Base-by-base conservation (phyloP, 2,797 vertebrate species). In the Mionectes olivaceus region DNA sequence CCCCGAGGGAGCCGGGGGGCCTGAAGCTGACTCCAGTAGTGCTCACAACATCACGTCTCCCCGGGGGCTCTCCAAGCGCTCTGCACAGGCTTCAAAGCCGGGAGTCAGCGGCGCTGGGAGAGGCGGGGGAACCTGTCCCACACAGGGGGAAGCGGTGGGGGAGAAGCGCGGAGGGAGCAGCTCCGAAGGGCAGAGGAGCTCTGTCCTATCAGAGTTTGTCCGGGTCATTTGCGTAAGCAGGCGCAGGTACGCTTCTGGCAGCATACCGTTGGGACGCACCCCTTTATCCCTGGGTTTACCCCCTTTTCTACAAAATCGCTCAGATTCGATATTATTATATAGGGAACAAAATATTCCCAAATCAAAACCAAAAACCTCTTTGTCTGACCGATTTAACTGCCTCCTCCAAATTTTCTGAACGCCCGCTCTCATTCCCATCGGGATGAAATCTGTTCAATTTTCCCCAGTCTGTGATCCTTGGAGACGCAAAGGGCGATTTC, bases 191-290 rank as follows among this genome's bases (percentile, higher is more conserved):
- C 53, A 68, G 27, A 0, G 4, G 19, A 7, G 14, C 10, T 74
- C 65, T 75, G 37, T 21, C 27, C 17, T 44, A 37, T 11, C 53
- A 30, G 23, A 6, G 25, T 67, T 33, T 39, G 25, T 23, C 14
- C 10, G 1, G 13, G 27, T 35, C 17, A 4, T 24, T 53, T 16
- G 13, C 47, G 33, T 22, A 13, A 76, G 37, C 21, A 32, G 47
- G 14, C 1, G 1, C 49, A 43, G 59, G 52, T 50, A 52, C 16
- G 0, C 28, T 56, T 32, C 55, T 41, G 78, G 47, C 22, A 63
- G 30, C 6, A 2, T 2, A 23, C 0, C 4, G 19, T 44, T 14
- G 53, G 35, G 55, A 52, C 5, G 7, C 13, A 3, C 4, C 13
- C 8, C 6, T 80, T 52, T 37, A 33, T 4, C 8, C 0, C 25